Base-by-base conservation (phyloP, 1,140 invertebrate species). In the Dreissena polymorpha region DNA sequence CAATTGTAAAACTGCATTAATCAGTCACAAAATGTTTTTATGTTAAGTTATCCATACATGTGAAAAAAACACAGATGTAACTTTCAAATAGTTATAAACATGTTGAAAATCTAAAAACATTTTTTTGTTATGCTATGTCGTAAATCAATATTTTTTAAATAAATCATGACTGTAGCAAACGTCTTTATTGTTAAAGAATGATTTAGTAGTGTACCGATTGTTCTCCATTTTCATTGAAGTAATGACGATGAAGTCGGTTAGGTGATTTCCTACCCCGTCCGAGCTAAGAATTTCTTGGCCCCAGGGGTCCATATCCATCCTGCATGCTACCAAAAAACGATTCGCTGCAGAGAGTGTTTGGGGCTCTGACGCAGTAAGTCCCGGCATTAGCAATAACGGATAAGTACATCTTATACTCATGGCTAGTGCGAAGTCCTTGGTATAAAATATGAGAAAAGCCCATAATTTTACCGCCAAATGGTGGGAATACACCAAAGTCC, bases 281-380 rank as follows among this genome's bases (percentile, higher is more conserved):
- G 29, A 6, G 2, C 8, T 50, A 12, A 71, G 21, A 12, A 49
- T 21, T 12, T n/a, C 69, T 21, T 71, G 69, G 10, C 69, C 69
- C 69, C 69, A 71, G 29, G 69, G 69, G n/a, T 71, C 69, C 69
- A 71, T 71, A n/a, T n/a, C n/a, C n/a, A 12, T 71, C 69, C 29
- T 49, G 69, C 69, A 71, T 71, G 8, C 7, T 50, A 7, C 10
- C 8, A 27, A 77, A 77, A 18, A 77, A 77, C 10, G 23, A 50
- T 67, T 77, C 74, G 25, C 10, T 18, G 50, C 74, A 77, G 7
- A 77, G 39, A 14, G 74, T 77, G 53, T 67, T 67, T n/a, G 63
- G 63, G 12, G 74, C 74, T 67, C 74, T 25, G n/a, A 67, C 74
- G 64, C 74, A 77, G 25, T 77, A 77, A 12, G 63, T 77, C 16